These are phyloP conservation scores for Tamias sibiricus DNA, from an alignment of 2,113 vertebrate genomes.

Conservation along the genomic window DNA sequence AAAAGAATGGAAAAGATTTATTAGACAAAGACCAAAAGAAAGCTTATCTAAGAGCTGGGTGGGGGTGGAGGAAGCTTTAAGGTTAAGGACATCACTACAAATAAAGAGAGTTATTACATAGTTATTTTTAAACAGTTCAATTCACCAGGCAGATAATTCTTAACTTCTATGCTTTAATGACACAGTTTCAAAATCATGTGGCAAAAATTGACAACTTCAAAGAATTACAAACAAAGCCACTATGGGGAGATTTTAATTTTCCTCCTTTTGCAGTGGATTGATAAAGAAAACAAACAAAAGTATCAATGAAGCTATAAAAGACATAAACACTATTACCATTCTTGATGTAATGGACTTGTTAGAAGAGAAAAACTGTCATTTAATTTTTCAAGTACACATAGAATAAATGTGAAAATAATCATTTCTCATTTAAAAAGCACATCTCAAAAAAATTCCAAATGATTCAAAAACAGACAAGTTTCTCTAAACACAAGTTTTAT, in stretches of 20 bases:
- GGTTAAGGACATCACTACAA: background rate
- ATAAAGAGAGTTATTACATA: background rate
- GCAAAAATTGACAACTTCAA: background rate
- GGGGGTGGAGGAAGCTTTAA: background rate
- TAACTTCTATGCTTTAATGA: background rate
- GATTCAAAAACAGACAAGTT: background rate
- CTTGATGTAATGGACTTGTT: background rate
- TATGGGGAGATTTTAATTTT: background rate
- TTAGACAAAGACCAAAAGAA: background rate
- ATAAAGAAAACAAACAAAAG: conserved; percentile 32
- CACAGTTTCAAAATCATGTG: background rate
- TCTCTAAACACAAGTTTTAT: conserved; percentile 28
- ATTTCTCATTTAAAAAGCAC: background rate
- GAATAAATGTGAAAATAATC: conserved; percentile 17
- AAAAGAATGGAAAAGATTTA: background rate
- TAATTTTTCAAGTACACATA: background rate
- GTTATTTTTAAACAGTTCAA: conserved; percentile 44
- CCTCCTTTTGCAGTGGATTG: background rate
- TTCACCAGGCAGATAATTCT: background rate
- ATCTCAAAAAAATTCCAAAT: background rate
- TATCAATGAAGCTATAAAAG: conserved; percentile 28
- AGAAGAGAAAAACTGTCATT: background rate
- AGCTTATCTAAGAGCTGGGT: background rate
- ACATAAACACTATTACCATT: conserved; percentile 14
- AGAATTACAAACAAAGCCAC: background rate